Percentiles rank a stretch among this genome's conserved stretches.
These are phyloP conservation scores for Cephus runcator DNA, from an alignment of 2,888 invertebrate genomes.

Conservation along the genomic window DNA sequence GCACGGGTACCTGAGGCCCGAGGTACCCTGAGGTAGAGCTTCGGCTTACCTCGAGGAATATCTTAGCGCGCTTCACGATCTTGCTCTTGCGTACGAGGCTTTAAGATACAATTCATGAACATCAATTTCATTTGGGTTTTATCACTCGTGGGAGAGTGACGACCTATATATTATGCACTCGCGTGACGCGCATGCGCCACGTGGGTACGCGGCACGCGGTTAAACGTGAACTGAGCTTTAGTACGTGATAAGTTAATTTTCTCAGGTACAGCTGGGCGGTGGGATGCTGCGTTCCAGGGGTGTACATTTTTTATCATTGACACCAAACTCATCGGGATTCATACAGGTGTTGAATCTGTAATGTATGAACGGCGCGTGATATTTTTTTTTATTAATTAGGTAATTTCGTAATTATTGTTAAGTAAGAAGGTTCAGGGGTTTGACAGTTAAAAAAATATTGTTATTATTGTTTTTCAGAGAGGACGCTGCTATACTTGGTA, in stretches of 20 bases:
- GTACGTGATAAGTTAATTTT: neutral
- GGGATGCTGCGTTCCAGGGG: neutral
- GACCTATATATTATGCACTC: neutral
- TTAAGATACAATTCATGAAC: neutral
- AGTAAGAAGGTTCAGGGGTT: neutral
- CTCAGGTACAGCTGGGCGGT: neutral
- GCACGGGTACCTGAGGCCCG: neutral
- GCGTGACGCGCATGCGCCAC: neutral
- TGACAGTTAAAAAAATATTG: neutral
- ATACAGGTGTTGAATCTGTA: neutral
- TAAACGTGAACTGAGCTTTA: neutral
- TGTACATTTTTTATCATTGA: neutral
- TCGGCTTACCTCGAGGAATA: too few relatives aligned
- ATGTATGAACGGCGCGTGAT: neutral
- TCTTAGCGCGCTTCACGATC: too few relatives aligned
- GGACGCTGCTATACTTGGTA: neutral
- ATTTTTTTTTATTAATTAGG: neutral
- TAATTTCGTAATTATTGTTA: neutral
- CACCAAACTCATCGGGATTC: too few relatives aligned
- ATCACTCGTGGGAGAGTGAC: neutral
- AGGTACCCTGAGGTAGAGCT: too few relatives aligned
- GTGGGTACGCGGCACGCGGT: neutral
- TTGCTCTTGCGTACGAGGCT: too few relatives aligned
- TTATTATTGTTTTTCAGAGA: neutral
- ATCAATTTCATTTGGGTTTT: neutral